Percentiles rank a stretch among this genome's conserved stretches.
These are phyloP conservation scores for Drosophila tani DNA, from an alignment of 1,140 invertebrate genomes.

Conservation along the genomic window DNA sequence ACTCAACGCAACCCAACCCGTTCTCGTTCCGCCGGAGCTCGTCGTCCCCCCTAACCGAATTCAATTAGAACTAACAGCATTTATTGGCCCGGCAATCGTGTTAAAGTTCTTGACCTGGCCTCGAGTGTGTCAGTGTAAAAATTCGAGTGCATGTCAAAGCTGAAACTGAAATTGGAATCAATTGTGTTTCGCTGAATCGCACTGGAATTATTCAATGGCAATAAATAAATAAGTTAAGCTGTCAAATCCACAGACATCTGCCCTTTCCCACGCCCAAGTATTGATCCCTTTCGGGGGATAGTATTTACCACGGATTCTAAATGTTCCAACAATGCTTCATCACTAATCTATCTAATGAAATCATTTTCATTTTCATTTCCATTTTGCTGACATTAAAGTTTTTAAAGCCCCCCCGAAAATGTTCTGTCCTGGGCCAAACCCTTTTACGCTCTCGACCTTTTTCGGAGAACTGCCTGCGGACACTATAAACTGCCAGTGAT, in stretches of 20 bases:
- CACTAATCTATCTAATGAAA: slow-evolving; percentile 48
- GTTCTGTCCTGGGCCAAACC: slow-evolving; percentile 15
- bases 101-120: slow-evolving; percentile 10
- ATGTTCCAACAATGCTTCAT: slow-evolving; percentile 6
- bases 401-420: slow-evolving; percentile 17
- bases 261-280: slow-evolving; percentile 23
- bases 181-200: slow-evolving; percentile 9
- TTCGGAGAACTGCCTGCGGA: slow-evolving; percentile 20
- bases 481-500: slow-evolving; percentile 49
- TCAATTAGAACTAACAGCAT: slow-evolving; percentile 45
- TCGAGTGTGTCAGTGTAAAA: neutral
- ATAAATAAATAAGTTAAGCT: slow-evolving; percentile 43
- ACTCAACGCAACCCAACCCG: neutral
- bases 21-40: neutral
- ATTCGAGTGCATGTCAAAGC: slow-evolving; percentile 8
- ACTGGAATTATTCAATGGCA: slow-evolving; percentile 15
- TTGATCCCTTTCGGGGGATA: neutral
- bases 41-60: slow-evolving; percentile 10
- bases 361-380: slow-evolving; percentile 42
- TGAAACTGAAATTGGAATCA: slow-evolving; percentile 27
- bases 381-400: slow-evolving; percentile 50
- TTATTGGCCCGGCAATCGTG: slow-evolving; percentile 2
- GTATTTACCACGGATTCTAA: neutral
- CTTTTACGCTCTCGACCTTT: slow-evolving; percentile 37
- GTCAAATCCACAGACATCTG: slow-evolving; percentile 25